A percentile compares a stretch with the other conserved stretches of the same genome.
Conservation (phyloP, 2,113 vertebrate species). For the Polyodon spathula region DNA sequence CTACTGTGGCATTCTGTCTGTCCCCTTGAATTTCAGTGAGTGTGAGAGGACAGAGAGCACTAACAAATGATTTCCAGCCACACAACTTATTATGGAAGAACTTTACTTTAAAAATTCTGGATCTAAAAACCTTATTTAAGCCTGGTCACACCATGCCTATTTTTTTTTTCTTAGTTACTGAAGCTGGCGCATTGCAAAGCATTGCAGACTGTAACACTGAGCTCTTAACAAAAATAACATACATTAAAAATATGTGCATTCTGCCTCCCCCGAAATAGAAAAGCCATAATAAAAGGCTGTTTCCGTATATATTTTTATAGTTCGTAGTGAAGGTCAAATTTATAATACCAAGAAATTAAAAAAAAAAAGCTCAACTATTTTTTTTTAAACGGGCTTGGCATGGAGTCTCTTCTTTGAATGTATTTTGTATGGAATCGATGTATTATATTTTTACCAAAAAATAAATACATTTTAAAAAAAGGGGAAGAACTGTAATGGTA, state of each 20-base stretch:
- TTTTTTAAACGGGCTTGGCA: conserved; percentile 42
- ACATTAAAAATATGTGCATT: conserved; percentile 25
- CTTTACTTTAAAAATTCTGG: no score
- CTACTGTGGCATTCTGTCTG: no score
- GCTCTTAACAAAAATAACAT: not conserved
- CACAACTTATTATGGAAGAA: no score
- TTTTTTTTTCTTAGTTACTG: no score
- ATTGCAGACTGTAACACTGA: no score
- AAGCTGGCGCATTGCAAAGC: no score
- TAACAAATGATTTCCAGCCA: no score
- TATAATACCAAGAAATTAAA: conserved; percentile 34
- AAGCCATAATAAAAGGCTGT: conserved; percentile 29
- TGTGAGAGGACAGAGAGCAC: no score
- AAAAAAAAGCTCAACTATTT: conserved; percentile 35
- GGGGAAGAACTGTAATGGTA: not conserved
- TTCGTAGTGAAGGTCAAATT: conserved; percentile 33
- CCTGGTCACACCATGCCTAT: no score
- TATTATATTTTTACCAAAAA: conserved; percentile 48
- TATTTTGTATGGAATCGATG: conserved; percentile 62
- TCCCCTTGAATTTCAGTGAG: no score
- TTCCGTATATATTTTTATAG: conserved; percentile 55
- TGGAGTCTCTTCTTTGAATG: conserved; percentile 50
- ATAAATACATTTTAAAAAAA: conserved; percentile 31
- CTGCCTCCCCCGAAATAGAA: no score
- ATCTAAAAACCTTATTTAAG: no score